Conservation (phyloP, 2,888 invertebrate species). For the Leptarthrus brevirostris region DNA sequence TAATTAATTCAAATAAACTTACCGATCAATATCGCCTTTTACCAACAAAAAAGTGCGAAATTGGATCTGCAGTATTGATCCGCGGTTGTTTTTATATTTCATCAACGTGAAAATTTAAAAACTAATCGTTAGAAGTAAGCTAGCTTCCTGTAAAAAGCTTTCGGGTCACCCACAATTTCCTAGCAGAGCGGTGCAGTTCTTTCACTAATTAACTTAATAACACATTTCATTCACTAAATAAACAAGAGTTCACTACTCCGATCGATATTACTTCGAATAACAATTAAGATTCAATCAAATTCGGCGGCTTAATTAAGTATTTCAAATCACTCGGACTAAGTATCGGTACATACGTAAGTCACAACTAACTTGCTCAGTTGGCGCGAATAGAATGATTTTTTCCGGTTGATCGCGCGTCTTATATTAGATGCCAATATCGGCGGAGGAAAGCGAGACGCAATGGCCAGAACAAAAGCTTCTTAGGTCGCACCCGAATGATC, state of each 20-base stretch:
- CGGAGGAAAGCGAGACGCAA: conserved; percentile 1
- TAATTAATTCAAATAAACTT: conserved; percentile 26
- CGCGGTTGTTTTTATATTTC: conserved; percentile 67
- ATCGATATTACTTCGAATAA: no score
- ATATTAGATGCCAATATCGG: conserved; percentile 47
- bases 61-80: conserved; percentile 66
- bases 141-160: background rate
- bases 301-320: no score
- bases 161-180: background rate
- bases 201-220: background rate
- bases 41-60: conserved; percentile 65
- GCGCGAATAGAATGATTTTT: conserved; percentile 50
- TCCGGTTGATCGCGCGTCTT: conserved; percentile 36
- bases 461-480: no score
- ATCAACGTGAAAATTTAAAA: conserved; percentile 60
- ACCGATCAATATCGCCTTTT: conserved; percentile 51
- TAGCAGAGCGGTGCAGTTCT: background rate
- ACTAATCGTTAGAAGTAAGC: background rate
- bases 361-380: conserved; percentile 34
- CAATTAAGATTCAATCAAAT: no score
- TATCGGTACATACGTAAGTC: conserved; percentile 3
- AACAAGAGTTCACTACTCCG: no score
- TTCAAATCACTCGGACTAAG: background rate
- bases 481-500: conserved; percentile 3
- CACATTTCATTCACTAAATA: no score